Conservation (phyloP, 2,888 invertebrate species). For the Cosmia pyralina region DNA sequence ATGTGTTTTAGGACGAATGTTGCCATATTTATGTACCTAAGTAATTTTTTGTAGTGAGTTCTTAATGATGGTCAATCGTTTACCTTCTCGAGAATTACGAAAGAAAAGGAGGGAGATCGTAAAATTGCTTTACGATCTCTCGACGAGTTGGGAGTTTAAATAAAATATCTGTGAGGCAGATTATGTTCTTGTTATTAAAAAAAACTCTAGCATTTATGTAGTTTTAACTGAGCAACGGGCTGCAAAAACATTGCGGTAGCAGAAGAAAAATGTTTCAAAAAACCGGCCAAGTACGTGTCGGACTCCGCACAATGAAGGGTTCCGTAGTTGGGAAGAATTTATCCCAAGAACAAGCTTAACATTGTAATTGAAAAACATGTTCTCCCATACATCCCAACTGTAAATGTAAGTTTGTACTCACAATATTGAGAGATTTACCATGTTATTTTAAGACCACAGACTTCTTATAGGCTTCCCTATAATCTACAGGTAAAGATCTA, state of each 20-base stretch:
- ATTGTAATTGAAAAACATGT: too few species aligned
- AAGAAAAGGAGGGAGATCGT: not conserved
- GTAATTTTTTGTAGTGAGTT: too few species aligned
- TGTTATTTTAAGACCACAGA: too few species aligned
- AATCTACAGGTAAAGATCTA: too few species aligned
- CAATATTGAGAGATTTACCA: too few species aligned
- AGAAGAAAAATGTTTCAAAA: not conserved
- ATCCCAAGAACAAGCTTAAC: too few species aligned
- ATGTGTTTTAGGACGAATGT: not conserved
- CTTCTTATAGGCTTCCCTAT: too few species aligned
- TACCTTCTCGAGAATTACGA: not conserved
- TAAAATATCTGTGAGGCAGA: not conserved
- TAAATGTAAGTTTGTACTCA: too few species aligned
- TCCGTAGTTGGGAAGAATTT: too few species aligned
- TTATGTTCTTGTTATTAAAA: not conserved
- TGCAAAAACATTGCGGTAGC: not conserved
- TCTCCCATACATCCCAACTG: too few species aligned
- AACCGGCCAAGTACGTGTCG: not conserved
- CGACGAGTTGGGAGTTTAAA: not conserved
- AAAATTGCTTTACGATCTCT: too few species aligned
- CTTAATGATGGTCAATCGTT: not conserved
- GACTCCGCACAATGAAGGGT: too few species aligned
- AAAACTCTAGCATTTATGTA: not conserved
- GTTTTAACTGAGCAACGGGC: not conserved
- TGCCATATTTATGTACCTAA: not conserved